Percentiles rank a stretch among this genome's conserved stretches.
Evolutionary conservation across 2,888 invertebrate species (phyloP).

Genomic region (Hyppa rectilinea): DNA sequence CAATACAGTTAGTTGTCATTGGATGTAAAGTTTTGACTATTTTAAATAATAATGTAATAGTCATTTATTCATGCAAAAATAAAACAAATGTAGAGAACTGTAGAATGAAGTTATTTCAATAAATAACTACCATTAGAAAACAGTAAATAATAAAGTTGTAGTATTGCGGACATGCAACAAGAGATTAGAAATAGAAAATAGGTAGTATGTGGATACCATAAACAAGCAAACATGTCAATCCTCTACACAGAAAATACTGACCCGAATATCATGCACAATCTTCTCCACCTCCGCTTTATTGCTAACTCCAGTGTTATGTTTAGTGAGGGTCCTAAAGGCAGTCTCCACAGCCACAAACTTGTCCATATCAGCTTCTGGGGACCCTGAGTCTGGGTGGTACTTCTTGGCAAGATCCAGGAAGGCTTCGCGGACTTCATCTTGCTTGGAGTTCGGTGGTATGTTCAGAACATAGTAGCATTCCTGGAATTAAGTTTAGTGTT

Average conservation of each 20-base stretch:
- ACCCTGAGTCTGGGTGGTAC: slow-evolving; percentile 96
- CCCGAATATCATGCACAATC: slow-evolving; percentile 92
- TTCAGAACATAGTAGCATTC: slow-evolving; percentile 93
- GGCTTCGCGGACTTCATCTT: slow-evolving; percentile 93
- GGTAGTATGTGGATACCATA: background rate
- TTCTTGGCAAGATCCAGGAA: slow-evolving; percentile 94
- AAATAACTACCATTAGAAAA: background rate
- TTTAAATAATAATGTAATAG: background rate
- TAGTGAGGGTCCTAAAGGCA: slow-evolving; percentile 93
- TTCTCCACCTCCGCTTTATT: slow-evolving; percentile 90
- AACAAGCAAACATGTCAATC: background rate
- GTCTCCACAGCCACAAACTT: slow-evolving; percentile 94
- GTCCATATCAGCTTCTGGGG: slow-evolving; percentile 92
- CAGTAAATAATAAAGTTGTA: background rate
- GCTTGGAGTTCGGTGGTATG: slow-evolving; percentile 92
- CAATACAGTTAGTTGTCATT: background rate
- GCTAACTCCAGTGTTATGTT: slow-evolving; percentile 90
- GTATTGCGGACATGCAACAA: background rate
- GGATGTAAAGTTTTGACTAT: background rate
- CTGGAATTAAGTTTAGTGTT: slow-evolving; percentile 81
- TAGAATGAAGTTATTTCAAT: background rate
- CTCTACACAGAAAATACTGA: slow-evolving; percentile 69
- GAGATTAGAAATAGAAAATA: background rate
- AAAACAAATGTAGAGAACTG: background rate
- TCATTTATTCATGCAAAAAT: background rate